Evolutionary conservation across 2,888 invertebrate genomes (phyloP).

Genomic region (Deroplatys truncata): DNA sequence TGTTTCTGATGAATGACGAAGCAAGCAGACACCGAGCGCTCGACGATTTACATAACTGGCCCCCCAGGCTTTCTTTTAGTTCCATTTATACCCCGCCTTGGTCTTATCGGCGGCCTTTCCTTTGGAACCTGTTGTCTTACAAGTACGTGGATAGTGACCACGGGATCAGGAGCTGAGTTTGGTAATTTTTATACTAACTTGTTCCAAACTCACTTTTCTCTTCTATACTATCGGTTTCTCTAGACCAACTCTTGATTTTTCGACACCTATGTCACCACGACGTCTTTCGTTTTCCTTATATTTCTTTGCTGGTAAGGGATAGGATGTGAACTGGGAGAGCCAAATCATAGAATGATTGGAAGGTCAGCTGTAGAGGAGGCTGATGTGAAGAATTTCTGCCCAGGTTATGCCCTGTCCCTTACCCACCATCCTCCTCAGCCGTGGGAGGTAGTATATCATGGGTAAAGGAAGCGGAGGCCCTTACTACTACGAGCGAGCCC

Average conservation of each 20-base stretch:
- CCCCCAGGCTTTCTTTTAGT: no score
- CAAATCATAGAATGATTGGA: neutral
- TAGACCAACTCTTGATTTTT: neutral
- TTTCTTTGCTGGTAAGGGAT: neutral
- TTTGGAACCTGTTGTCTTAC: no score
- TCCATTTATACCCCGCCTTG: no score
- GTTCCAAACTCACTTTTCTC: neutral
- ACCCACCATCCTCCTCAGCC: neutral
- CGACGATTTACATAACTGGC: no score
- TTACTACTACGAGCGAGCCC: neutral
- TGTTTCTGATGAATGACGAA: no score
- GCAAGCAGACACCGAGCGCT: no score
- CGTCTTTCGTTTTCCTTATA: neutral
- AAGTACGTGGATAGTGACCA: neutral
- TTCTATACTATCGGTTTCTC: neutral
- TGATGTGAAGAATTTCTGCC: neutral
- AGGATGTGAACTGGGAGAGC: neutral
- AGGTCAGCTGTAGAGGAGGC: neutral
- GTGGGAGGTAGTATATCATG: neutral
- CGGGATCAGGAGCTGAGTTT: neutral
- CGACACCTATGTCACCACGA: neutral
- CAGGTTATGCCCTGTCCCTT: neutral
- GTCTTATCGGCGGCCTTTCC: no score
- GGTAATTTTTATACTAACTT: neutral
- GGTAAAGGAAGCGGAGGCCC: neutral